Evolutionary conservation across 2,888 invertebrate species (phyloP).

Genomic region (Bombylius major): DNA sequence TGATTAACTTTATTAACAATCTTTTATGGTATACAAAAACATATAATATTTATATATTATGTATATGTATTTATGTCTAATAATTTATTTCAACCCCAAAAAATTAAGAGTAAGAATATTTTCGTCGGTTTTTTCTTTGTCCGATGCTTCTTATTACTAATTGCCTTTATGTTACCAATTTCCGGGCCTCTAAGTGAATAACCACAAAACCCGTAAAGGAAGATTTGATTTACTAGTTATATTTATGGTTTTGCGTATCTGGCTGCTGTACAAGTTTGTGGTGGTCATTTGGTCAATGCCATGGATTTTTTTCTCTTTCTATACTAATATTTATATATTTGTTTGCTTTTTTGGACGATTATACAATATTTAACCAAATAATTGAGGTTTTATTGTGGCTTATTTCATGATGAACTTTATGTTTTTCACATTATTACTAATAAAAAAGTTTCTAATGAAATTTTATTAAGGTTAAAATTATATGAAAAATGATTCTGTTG

Average conservation of each 20-base stretch:
- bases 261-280: background rate
- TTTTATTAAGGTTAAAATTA: too few species aligned
- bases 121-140: too few species aligned
- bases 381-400: background rate
- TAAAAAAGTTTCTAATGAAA: too few species aligned
- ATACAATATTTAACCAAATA: background rate
- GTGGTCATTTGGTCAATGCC: background rate
- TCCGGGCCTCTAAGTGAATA: conserved; percentile 7
- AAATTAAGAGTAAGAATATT: too few species aligned
- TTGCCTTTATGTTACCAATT: conserved; percentile 12
- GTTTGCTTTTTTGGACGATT: background rate
- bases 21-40: background rate
- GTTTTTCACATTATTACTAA: background rate
- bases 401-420: background rate
- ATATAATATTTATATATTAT: too few species aligned
- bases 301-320: background rate
- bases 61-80: too few species aligned
- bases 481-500: too few species aligned
- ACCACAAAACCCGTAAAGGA: conserved; percentile 10
- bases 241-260: background rate
- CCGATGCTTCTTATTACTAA: conserved; percentile 2
- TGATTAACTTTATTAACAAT: conserved; percentile 12
- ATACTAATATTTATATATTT: background rate
- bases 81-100: too few species aligned
- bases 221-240: conserved; percentile 12